phyloP scores from a whole-genome alignment of 2,797 vertebrate species.

The Emys orbicularis region DNA sequence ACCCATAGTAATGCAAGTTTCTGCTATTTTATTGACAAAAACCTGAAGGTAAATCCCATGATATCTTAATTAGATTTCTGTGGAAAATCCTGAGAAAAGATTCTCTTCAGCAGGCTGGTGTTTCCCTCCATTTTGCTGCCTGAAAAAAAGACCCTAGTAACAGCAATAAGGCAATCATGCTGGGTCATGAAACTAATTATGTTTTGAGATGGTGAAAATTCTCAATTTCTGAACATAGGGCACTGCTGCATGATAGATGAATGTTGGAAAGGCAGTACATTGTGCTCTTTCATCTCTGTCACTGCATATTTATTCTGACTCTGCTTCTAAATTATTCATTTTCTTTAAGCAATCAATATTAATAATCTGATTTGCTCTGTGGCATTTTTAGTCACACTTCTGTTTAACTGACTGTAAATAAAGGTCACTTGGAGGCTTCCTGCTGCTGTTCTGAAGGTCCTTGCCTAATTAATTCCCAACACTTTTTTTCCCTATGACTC shows the following conservation, averaged over 20 bases:
- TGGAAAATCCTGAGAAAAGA: constrained; percentile 62
- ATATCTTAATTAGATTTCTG: constrained; percentile 63
- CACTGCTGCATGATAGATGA: constrained; percentile 75
- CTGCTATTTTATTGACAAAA: constrained; percentile 63
- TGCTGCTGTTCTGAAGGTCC: constrained; percentile 87
- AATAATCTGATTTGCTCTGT: constrained; percentile 89
- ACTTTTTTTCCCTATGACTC: constrained; percentile 82
- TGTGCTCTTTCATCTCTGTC: constrained; percentile 82
- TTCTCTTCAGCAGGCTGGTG: not conserved
- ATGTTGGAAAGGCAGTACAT: constrained; percentile 74
- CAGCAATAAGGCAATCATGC: constrained; percentile 62
- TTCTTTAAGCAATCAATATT: constrained; percentile 91
- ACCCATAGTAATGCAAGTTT: not conserved
- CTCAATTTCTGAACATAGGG: constrained; percentile 75
- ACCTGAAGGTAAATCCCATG: constrained; percentile 46
- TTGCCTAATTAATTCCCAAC: constrained; percentile 89
- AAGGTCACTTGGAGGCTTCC: constrained; percentile 89
- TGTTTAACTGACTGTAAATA: constrained; percentile 91
- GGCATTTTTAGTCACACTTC: constrained; percentile 90
- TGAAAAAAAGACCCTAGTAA: constrained; percentile 47
- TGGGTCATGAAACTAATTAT: constrained; percentile 82
- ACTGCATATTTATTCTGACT: constrained; percentile 85
- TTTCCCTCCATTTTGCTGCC: constrained; percentile 27
- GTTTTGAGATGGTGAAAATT: constrained; percentile 79
- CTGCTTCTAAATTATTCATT: constrained; percentile 89